A percentile compares a stretch with the other conserved stretches of the same genome.
phyloP scores from a whole-genome alignment of 2,113 vertebrate genomes.

The Podarcis muralis region DNA sequence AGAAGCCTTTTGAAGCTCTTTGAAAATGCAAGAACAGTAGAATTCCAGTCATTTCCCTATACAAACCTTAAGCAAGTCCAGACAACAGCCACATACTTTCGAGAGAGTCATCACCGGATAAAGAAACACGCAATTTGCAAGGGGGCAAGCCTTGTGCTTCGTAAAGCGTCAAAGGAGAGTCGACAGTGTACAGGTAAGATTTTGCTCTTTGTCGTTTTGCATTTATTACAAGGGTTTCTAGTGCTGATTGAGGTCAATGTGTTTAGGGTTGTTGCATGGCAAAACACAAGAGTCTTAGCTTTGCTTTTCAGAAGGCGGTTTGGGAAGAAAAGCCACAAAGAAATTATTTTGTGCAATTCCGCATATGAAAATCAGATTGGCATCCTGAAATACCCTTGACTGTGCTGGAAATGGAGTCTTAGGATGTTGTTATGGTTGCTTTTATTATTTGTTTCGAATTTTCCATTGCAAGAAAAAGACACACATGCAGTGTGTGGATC shows the following conservation, averaged over 20 bases:
- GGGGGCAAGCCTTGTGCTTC: conserved; percentile 57
- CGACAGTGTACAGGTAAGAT: conserved; percentile 65
- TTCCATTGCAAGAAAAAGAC: background rate
- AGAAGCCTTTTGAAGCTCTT: conserved; percentile 62
- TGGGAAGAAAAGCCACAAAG: background rate
- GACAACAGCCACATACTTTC: conserved; percentile 79
- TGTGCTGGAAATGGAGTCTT: background rate
- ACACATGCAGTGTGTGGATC: background rate
- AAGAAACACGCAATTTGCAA: conserved; percentile 49
- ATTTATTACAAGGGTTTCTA: conserved; percentile 11
- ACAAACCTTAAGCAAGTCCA: conserved; percentile 76
- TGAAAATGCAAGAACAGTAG: conserved; percentile 60
- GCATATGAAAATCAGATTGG: background rate
- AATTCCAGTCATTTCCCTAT: conserved; percentile 74
- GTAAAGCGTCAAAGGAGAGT: conserved; percentile 18
- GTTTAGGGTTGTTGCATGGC: background rate
- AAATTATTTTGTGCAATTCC: conserved; percentile 12
- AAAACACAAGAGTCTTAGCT: accelerated
- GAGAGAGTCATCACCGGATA: conserved; percentile 51
- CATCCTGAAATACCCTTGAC: conserved; percentile 1
- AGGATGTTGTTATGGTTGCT: background rate
- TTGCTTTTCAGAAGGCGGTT: conserved; percentile 14
- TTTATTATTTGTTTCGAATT: background rate
- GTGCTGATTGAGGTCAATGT: background rate
- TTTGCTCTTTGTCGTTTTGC: background rate